Evolutionary conservation across 2,888 invertebrate genomes (phyloP), one percentile per base, ranked within the genome.

Genomic region (Leptodirus hochenwartii): DNA sequence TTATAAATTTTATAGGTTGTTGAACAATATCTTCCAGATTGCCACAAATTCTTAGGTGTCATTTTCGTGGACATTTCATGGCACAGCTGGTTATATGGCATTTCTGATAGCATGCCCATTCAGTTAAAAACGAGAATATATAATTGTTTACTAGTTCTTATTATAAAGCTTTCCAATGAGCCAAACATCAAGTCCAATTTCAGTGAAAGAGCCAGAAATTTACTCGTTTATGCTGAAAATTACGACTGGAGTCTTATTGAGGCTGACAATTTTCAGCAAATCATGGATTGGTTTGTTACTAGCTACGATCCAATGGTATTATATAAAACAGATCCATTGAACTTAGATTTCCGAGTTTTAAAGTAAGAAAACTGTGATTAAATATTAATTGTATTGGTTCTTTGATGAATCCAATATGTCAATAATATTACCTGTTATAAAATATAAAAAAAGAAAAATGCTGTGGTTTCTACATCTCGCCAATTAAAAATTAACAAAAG

Each of bases 261-360:
- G 34, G 62, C 67, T 9, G 47, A 51, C 13, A 59, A 64, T 17
- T 67, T 71, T 41, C 71, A 76, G 44, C 63, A 67, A 32, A 62
- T 76, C 17, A 60, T 75, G 40, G 73, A 74, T 47, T 79, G 79
- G 78, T 72, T 75, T 41, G 64, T 78, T 5, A 69, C 70, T 61
- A 70, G 70, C 35, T 70, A 71, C 42, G 76, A 80, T 51, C 69
- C 77, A 0, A 56, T 63, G 29, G 73, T 76, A 33, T 62, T 78
- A 17, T 55, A 79, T 13, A 57, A 56, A 41, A 46, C 54, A 16
- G 61, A 62, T 35, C 59, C 55, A 33, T 56, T 64, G 39, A 61
- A 64, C 35, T 58, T 69, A 27, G 71, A 73, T 45, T 54, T 58
- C 27, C 62, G 66, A 23, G 58, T 69, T 15, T 54, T 72, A 33